Evolutionary conservation across 2,888 invertebrate species (phyloP).

Genomic region (Caenorhabditis sulstoni): DNA sequence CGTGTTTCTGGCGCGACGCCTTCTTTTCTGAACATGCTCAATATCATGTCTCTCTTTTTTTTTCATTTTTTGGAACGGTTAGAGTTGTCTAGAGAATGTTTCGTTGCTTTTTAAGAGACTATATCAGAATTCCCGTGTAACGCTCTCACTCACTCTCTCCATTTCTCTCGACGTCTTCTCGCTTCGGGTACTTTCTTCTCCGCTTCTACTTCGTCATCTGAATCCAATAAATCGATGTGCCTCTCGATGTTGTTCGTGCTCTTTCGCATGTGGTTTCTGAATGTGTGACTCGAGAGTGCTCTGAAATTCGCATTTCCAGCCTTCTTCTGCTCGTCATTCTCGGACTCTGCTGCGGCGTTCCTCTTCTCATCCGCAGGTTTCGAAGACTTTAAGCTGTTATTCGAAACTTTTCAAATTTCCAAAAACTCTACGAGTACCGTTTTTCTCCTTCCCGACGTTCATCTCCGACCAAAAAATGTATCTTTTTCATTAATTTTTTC

Average conservation of each 20-base stretch:
- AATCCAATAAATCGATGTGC: too few species aligned
- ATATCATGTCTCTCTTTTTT: neutral
- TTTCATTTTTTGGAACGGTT: too few species aligned
- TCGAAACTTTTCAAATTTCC: too few species aligned
- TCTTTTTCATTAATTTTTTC: neutral
- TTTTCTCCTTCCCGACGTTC: too few species aligned
- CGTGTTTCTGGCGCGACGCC: conserved; percentile 40
- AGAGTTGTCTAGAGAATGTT: too few species aligned
- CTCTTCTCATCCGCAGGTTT: conserved; percentile 19
- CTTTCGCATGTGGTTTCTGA: neutral
- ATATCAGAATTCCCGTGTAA: neutral
- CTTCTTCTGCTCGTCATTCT: conserved; percentile 19
- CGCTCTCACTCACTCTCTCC: neutral
- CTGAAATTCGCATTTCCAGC: conserved; percentile 14
- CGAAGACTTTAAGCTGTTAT: conserved; percentile 22
- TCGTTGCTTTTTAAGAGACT: too few species aligned
- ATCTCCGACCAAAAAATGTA: neutral
- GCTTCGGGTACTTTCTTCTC: neutral
- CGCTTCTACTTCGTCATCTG: too few species aligned
- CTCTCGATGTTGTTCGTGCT: too few species aligned
- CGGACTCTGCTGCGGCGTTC: conserved; percentile 27
- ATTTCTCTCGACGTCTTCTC: neutral
- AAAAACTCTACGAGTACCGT: too few species aligned
- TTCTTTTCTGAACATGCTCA: conserved; percentile 24
- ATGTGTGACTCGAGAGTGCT: neutral